Percentiles rank a stretch among this genome's conserved stretches.
Conservation (phyloP, 2,113 vertebrate species). For the Turdus rufiventris region DNA sequence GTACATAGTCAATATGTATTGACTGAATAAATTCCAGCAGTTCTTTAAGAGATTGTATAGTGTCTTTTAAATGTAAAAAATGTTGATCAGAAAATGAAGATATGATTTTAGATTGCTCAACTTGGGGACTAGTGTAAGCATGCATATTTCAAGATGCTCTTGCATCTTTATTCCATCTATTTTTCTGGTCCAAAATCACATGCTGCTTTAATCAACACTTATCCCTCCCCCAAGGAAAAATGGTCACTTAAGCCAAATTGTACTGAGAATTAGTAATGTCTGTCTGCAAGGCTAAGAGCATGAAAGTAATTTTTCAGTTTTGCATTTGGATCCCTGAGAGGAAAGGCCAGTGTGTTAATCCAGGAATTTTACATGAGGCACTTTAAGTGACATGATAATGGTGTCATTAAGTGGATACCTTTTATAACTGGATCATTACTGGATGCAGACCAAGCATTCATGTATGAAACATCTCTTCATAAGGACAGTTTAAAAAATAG, state of each 20-base stretch:
- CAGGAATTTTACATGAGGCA: constrained; percentile 26
- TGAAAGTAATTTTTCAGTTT: constrained; percentile 49
- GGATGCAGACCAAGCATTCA: neutral
- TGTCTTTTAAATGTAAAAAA: neutral
- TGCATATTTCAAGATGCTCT: neutral
- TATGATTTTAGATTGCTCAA: neutral
- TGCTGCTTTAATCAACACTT: neutral
- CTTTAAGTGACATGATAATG: constrained; percentile 30
- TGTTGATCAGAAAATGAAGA: neutral
- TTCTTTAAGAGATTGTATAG: neutral
- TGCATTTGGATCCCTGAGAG: constrained; percentile 38
- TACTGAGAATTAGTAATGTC: constrained; percentile 56
- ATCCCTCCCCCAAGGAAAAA: neutral
- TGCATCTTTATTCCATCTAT: neutral
- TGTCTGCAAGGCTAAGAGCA: constrained; percentile 62
- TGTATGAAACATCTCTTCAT: neutral
- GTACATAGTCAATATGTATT: neutral
- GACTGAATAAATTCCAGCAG: neutral
- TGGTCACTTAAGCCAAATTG: neutral
- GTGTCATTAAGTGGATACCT: constrained; percentile 22
- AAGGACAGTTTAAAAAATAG: neutral
- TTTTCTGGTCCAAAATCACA: constrained; percentile 2
- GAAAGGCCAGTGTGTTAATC: constrained; percentile 36
- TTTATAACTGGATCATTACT: constrained; percentile 18
- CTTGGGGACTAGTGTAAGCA: neutral